phyloP scores from a whole-genome alignment of 1,140 invertebrate genomes.

The Drosophila orena region DNA sequence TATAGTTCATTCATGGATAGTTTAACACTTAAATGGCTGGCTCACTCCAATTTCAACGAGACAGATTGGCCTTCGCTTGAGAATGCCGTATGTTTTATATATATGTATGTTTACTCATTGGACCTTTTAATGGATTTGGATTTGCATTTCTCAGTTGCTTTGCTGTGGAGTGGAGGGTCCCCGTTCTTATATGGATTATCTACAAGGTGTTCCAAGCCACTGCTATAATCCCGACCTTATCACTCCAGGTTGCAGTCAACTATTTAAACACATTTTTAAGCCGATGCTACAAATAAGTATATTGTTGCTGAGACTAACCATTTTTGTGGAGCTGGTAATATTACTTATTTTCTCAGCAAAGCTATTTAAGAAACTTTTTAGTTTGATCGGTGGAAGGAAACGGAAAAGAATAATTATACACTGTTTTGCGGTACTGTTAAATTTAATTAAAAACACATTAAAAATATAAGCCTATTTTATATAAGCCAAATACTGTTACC shows the following conservation, averaged over 20 bases:
- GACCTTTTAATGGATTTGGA: too few relatives aligned
- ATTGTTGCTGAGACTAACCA: not conserved
- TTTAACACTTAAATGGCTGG: slow-evolving; percentile 1
- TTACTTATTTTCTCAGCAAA: not conserved
- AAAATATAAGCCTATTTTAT: too few relatives aligned
- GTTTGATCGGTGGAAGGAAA: not conserved
- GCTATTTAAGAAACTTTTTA: not conserved
- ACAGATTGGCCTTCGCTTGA: slow-evolving; percentile 34
- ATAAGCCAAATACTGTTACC: too few relatives aligned
- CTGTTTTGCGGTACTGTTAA: too few relatives aligned
- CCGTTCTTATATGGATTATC: slow-evolving; percentile 30
- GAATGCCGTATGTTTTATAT: slow-evolving; percentile 13
- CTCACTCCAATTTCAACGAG: slow-evolving; percentile 17
- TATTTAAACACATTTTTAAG: slow-evolving; percentile 11
- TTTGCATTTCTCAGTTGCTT: slow-evolving; percentile 10
- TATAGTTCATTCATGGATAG: not conserved
- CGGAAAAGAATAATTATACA: not conserved
- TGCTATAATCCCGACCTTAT: slow-evolving; percentile 35
- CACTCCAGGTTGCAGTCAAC: slow-evolving; percentile 23
- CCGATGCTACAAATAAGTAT: not conserved
- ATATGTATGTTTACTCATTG: too few relatives aligned
- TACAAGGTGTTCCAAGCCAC: slow-evolving; percentile 11
- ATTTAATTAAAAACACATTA: too few relatives aligned
- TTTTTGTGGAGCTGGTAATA: not conserved
- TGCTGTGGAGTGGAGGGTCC: slow-evolving; percentile 57